Evolutionary conservation across 2,797 vertebrate species (phyloP), one percentile per base, ranked within the genome.

Genomic region (Microctenopoma lineatum): DNA sequence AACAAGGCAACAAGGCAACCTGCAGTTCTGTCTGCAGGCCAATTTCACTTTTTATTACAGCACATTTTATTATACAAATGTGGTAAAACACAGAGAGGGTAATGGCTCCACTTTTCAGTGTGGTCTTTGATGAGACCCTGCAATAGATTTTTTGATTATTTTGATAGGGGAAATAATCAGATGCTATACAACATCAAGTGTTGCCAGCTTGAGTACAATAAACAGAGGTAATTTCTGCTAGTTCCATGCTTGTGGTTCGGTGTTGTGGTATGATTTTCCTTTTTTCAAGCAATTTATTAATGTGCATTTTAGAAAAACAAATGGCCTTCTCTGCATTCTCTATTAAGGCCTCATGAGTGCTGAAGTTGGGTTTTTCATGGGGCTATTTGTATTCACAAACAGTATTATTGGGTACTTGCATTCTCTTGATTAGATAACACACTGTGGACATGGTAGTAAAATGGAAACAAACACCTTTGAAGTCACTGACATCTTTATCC

Each of bases 1-100:
- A 73, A 77, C 71, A 73, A 74, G 18, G 25, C 55, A 69, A 52
- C 39, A 0, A 44, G 60, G 36, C 59, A 29, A 50, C 72, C 82
- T 46, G 66, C 82, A 82, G 85, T 52, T 70, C 26, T 59, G 59
- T 70, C 66, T 72, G 52, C 69, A 68, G 72, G 77, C 56, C 5
- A 77, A 12, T 84, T 84, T 83, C 58, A n/a, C 41, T 63, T 29
- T 29, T 29, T 29, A 29, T 29, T 29, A 29, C 5, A 29, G 27
- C 27, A 29, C 4, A 36, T 83, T 85, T 70, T 80, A 60, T 58
- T 66, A 70, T 66, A 66, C 38, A 67, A 76, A 79, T 70, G 50
- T 63, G 39, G 72, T 56, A 77, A 76, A 79, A 75, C 32, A 56
- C 46, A 46, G 61, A 57, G 56, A 83, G 29, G 56, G 39, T 75